Percentiles rank a stretch among this genome's conserved stretches.
Conservation (phyloP, 1,140 invertebrate species). For the Brachionus angularis region DNA sequence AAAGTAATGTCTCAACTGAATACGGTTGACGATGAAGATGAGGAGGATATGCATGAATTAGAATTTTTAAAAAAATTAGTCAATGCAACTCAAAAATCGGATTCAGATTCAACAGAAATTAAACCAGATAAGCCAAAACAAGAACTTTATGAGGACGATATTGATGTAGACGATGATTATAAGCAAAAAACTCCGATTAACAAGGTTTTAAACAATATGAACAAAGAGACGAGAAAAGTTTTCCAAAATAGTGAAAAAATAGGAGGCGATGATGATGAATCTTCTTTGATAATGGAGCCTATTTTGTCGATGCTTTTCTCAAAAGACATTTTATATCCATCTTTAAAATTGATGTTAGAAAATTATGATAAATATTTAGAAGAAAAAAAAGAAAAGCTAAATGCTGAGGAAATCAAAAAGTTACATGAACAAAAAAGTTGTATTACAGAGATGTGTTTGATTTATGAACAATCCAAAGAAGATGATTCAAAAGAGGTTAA, state of each 20-base stretch:
- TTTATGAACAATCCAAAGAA: constrained; percentile 21
- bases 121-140: background rate
- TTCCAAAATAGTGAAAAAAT: background rate
- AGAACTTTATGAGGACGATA: constrained; percentile 24
- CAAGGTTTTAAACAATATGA: constrained; percentile 21
- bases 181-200: background rate
- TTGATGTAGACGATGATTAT: background rate
- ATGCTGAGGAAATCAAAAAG: background rate
- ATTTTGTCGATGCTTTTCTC: constrained; percentile 38
- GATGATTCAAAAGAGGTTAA: constrained; percentile 15
- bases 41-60: background rate
- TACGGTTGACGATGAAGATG: constrained; percentile 23
- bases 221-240: constrained; percentile 21
- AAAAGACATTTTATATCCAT: constrained; percentile 37
- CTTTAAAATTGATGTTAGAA: constrained; percentile 32
- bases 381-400: background rate
- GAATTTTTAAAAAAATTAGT: constrained; percentile 34
- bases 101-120: background rate
- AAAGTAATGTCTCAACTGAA: constrained; percentile 35
- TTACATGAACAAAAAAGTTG: constrained; percentile 18
- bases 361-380: constrained; percentile 37
- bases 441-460: constrained; percentile 19
- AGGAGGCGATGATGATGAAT: constrained; percentile 19
- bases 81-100: background rate
- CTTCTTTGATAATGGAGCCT: constrained; percentile 28